These are phyloP conservation scores for Andrena flavipes DNA, from an alignment of 2,888 invertebrate species.

Conservation along the genomic window DNA sequence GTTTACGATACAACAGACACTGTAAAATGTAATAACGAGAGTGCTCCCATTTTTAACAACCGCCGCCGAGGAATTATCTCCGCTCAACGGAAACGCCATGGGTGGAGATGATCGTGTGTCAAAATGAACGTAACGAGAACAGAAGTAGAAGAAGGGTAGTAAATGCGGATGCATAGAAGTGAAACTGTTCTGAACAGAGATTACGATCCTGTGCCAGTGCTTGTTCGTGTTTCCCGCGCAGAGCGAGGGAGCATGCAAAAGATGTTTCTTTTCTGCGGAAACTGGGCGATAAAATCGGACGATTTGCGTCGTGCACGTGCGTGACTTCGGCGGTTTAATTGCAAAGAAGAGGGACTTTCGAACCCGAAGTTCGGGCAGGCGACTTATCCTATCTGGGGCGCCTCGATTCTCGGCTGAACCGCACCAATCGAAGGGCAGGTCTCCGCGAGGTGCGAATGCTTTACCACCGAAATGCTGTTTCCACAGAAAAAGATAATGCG, in stretches of 20 bases:
- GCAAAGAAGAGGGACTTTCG: conserved; percentile 3
- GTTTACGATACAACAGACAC: no score
- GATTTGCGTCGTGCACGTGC: conserved; percentile 15
- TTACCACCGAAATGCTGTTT: neutral
- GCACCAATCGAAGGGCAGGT: neutral
- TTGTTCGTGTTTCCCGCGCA: conserved; percentile 38
- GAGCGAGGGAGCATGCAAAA: conserved; percentile 37
- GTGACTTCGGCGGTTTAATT: conserved; percentile 7
- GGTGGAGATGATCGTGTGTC: conserved; percentile 48
- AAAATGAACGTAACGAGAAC: conserved; percentile 5
- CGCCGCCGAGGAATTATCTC: neutral
- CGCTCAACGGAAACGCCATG: conserved; percentile 27
- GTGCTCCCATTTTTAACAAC: conserved; percentile 35
- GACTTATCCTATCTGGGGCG: neutral
- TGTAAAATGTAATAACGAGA: conserved; percentile 17
- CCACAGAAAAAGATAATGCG: neutral
- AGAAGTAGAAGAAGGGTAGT: conserved; percentile 3
- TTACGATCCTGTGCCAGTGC: conserved; percentile 48
- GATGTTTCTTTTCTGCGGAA: conserved; percentile 47
- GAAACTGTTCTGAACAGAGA: conserved; percentile 44
- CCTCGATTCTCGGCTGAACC: no score
- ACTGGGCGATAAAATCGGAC: conserved; percentile 5
- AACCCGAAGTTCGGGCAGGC: neutral
- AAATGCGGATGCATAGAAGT: conserved; percentile 61
- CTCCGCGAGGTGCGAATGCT: neutral